phyloP scores from a whole-genome alignment of 2,888 invertebrate species.

The Julus scanicus region DNA sequence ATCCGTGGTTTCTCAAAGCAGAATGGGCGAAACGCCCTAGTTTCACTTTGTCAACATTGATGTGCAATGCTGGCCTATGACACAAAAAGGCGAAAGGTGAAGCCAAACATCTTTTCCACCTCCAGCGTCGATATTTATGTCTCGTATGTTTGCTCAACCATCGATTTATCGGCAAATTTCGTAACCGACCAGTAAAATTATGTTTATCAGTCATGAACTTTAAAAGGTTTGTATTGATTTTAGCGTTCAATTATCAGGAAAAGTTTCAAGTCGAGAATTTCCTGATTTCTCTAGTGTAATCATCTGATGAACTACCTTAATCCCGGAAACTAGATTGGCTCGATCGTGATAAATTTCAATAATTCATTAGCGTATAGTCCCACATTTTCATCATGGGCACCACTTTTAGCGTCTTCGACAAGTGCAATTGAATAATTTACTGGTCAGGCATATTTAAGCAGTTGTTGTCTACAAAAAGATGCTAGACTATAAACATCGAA shows the following conservation, averaged over 20 bases:
- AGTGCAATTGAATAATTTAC: background rate
- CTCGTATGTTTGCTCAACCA: background rate
- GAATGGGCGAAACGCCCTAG: too few relatives aligned
- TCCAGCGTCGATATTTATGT: too few relatives aligned
- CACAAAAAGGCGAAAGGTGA: too few relatives aligned
- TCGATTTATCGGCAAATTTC: background rate
- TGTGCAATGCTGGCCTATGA: too few relatives aligned
- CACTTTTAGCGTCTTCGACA: constrained; percentile 18
- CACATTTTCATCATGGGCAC: background rate
- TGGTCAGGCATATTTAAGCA: background rate
- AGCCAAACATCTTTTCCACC: too few relatives aligned
- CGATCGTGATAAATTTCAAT: constrained; percentile 27
- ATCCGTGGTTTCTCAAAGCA: too few relatives aligned
- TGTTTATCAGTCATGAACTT: background rate
- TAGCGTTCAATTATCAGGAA: background rate
- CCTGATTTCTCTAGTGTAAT: constrained; percentile 37
- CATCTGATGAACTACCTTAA: background rate
- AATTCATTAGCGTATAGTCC: background rate
- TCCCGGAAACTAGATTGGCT: background rate
- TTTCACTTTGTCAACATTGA: too few relatives aligned
- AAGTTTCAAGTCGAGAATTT: constrained; percentile 5
- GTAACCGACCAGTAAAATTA: background rate
- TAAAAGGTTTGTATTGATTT: background rate
- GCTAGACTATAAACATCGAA: background rate
- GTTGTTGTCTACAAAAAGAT: background rate